Conservation (phyloP, 2,888 invertebrate species). For the Drosophila picticornis region DNA sequence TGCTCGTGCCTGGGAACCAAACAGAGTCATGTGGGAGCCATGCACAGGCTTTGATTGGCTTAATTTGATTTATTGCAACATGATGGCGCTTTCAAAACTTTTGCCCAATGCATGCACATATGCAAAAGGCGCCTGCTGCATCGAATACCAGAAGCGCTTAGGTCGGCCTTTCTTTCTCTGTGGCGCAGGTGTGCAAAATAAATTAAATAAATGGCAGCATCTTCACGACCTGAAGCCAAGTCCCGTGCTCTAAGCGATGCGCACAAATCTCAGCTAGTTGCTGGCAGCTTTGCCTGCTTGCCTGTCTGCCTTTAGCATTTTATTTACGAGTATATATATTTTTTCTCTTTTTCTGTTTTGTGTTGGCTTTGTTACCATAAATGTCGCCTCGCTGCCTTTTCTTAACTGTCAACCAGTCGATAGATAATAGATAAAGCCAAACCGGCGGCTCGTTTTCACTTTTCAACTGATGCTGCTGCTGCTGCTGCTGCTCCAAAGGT, state of each 20-base stretch:
- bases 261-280: conserved; percentile 55
- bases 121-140: conserved; percentile 54
- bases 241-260: conserved; percentile 30
- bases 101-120: conserved; percentile 32
- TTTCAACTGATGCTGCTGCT: conserved; percentile 57
- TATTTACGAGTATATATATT: conserved; percentile 20
- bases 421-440: conserved; percentile 58
- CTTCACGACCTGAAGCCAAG: conserved; percentile 35
- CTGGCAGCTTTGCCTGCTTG: conserved; percentile 12
- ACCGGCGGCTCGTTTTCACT: conserved; percentile 69
- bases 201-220: conserved; percentile 67
- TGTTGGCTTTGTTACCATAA: conserved; percentile 21
- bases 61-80: conserved; percentile 71
- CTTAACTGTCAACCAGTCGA: conserved; percentile 75
- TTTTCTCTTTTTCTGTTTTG: conserved; percentile 31
- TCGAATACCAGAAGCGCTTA: conserved; percentile 67
- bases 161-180: conserved; percentile 35
- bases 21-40: conserved; percentile 51
- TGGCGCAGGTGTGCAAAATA: conserved; percentile 81
- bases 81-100: conserved; percentile 56
- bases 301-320: conserved; percentile 35
- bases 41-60: conserved; percentile 63
- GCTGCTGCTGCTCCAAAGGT: conserved; percentile 53
- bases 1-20: conserved; percentile 51
- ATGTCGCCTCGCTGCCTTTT: conserved; percentile 60